Evolutionary conservation across 92 coral and sea anemone genomes (phyloP).

Genomic region (Palythoa grandiflora): DNA sequence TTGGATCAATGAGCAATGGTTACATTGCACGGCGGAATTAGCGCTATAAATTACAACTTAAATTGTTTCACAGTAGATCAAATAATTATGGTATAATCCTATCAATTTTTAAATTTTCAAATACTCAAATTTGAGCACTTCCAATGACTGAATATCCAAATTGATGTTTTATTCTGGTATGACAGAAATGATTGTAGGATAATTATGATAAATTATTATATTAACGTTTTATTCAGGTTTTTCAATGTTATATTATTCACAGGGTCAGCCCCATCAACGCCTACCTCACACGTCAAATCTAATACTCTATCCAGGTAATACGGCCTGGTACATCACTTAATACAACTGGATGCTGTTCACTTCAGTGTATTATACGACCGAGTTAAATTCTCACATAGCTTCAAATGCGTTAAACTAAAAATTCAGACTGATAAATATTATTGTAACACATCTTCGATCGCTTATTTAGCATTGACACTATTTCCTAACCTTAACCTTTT

Average conservation of each 20-base stretch:
- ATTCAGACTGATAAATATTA: background rate
- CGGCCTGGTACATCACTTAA: background rate
- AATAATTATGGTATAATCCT: too few relatives aligned
- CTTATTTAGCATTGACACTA: background rate
- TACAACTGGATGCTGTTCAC: background rate
- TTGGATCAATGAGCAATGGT: too few relatives aligned
- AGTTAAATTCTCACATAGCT: background rate
- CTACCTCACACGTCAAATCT: slow-evolving; percentile 5
- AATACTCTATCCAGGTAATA: slow-evolving; percentile 25
- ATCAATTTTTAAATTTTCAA: too few relatives aligned
- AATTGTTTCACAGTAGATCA: too few relatives aligned
- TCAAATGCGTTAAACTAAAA: background rate
- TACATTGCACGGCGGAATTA: too few relatives aligned
- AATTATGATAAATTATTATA: too few relatives aligned
- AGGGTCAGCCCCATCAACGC: slow-evolving; percentile 17
- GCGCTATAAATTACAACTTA: too few relatives aligned
- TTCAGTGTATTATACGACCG: background rate
- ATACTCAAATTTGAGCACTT: too few relatives aligned
- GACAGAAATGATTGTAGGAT: too few relatives aligned
- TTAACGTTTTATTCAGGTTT: background rate
- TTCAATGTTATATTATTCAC: background rate
- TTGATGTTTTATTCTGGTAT: too few relatives aligned
- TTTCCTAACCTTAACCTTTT: too few relatives aligned
- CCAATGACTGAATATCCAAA: too few relatives aligned
- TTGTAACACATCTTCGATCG: background rate